Evolutionary conservation across 2,797 vertebrate genomes (phyloP), one percentile per base, ranked within the genome.

Genomic region (Hoplostethus mediterraneus): DNA sequence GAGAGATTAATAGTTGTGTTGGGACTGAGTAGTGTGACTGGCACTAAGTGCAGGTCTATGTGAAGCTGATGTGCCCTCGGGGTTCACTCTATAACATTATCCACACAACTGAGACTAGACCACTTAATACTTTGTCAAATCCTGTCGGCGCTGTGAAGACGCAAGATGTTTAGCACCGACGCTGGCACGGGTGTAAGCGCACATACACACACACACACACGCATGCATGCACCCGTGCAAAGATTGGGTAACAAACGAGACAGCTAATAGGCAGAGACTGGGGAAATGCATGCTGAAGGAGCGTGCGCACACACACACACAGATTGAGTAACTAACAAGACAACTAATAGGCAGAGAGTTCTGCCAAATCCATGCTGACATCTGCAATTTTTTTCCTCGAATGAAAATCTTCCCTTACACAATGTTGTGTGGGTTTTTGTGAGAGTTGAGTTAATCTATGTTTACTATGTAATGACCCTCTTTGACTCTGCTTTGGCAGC

Each of bases 401-500:
- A 71, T 77, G 77, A 85, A 86, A 88, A 83, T 21, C 81, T 75
- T 82, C 86, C 79, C 77, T 88, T 84, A 84, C 78, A 88, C 71
- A 75, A 74, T 86, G 70, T 86, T 84, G 67, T 87, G 83, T 89
- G 84, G 73, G 75, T 87, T 90, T 21, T 86, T 82, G 72, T 82
- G 79, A 74, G 85, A 85, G 84, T 88, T 85, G 81, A 89, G 88
- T 87, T 93, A 91, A 93, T 92, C 83, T 86, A 73, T 93, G 92
- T 93, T 93, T 93, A 92, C 91, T 84, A 89, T 89, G 88, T 89
- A 90, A 90, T 92, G 91, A 90, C 91, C 91, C 91, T 92, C 73
- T 91, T 86, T 92, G 89, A 91, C 91, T 90, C 90, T 80, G 84
- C 86, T 80, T 89, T 92, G 91, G 89, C 92, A 93, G 91, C 85